Evolutionary conservation across 2,113 vertebrate species (phyloP).

Genomic region (Elaphurus davidianus): DNA sequence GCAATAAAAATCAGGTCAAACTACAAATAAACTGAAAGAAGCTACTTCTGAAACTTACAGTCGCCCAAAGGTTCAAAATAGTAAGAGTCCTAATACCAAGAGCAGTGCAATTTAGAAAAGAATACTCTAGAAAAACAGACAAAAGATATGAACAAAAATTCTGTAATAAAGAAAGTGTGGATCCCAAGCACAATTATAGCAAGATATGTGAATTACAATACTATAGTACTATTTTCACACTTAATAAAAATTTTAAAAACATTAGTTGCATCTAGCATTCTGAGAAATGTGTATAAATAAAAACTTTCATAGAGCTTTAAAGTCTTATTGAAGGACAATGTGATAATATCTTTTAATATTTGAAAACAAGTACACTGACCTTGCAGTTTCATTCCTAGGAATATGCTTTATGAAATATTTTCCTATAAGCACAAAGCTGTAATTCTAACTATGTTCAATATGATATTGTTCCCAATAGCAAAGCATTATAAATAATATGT

Average conservation of each 20-base stretch:
- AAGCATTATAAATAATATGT: neutral
- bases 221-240: neutral
- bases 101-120: neutral
- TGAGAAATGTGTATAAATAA: neutral
- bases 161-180: neutral
- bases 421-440: neutral
- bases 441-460: neutral
- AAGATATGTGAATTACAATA: neutral
- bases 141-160: neutral
- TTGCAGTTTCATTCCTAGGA: neutral
- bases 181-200: neutral
- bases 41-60: neutral
- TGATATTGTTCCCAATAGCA: neutral
- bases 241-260: neutral
- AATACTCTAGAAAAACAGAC: neutral
- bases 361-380: neutral
- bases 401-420: neutral
- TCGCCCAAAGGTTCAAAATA: neutral
- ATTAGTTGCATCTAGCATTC: neutral
- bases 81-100: neutral
- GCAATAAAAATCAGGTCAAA: neutral
- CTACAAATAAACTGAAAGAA: neutral
- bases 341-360: neutral
- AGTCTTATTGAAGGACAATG: neutral
- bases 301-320: neutral